Evolutionary conservation across 1,140 invertebrate species (phyloP).

Genomic region (Polyergus mexicanus): DNA sequence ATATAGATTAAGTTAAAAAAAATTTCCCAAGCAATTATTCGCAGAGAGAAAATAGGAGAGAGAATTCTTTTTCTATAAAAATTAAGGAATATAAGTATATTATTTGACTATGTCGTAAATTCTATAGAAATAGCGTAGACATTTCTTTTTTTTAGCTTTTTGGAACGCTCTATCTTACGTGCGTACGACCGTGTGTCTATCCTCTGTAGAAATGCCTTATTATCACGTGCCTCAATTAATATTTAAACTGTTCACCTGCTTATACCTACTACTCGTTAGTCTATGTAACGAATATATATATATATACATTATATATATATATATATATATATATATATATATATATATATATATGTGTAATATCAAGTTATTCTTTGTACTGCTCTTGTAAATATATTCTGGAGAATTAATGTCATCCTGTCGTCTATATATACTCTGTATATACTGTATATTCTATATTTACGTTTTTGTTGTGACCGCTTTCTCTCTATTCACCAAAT

Average conservation of each 20-base stretch:
- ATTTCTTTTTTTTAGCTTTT: neutral
- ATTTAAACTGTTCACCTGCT: slow-evolving; percentile 81
- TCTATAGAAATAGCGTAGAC: neutral
- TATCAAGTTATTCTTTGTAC: slow-evolving; percentile 83
- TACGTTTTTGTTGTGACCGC: neutral
- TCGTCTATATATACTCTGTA: slow-evolving; percentile 62
- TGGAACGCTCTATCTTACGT: slow-evolving; percentile 68
- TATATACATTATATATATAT: slow-evolving; percentile 74
- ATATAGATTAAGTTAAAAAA: neutral
- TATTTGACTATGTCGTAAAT: neutral
- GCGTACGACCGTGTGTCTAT: slow-evolving; percentile 73
- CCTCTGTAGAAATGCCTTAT: slow-evolving; percentile 83
- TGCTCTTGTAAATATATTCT: slow-evolving; percentile 83
- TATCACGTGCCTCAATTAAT: slow-evolving; percentile 83
- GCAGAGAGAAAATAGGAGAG: neutral
- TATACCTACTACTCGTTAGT: slow-evolving; percentile 79
- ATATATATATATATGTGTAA: slow-evolving; percentile 80
- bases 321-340: slow-evolving; percentile 74
- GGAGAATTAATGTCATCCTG: slow-evolving; percentile 79
- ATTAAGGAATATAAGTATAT: neutral
- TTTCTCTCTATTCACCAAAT: slow-evolving; percentile 13
- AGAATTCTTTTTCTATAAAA: neutral
- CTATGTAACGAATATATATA: slow-evolving; percentile 77
- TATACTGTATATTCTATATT: slow-evolving; percentile 29
- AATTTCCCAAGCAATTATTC: neutral